Conservation (phyloP, 1,140 invertebrate genomes). For the Harpegnathos saltator region DNA sequence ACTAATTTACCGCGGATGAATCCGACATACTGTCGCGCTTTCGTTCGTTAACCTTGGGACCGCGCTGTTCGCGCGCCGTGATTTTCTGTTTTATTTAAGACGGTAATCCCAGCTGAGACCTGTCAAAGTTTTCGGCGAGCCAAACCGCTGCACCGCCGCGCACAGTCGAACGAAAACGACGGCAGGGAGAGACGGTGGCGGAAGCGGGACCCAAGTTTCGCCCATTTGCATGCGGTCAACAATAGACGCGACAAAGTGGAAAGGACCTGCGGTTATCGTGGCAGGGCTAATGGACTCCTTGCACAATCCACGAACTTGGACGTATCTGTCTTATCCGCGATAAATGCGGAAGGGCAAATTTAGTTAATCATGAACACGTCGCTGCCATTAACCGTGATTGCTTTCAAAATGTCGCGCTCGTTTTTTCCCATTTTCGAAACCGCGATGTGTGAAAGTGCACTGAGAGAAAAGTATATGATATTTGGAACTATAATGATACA, state of each 20-base stretch:
- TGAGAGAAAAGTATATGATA: no score
- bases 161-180: not conserved
- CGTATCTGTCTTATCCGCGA: not conserved
- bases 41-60: no score
- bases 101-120: slow-evolving; percentile 4
- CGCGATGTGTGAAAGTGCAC: no score
- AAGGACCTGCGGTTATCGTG: slow-evolving; percentile 30
- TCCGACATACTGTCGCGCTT: not conserved
- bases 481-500: no score
- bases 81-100: no score
- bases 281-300: slow-evolving; percentile 53
- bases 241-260: slow-evolving; percentile 52
- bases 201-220: slow-evolving; percentile 32
- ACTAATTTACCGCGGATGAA: not conserved
- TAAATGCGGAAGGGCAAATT: slow-evolving; percentile 13
- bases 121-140: slow-evolving; percentile 5
- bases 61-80: no score
- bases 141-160: not conserved
- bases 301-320: slow-evolving; percentile 23
- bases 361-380: not conserved
- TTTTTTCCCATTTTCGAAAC: no score
- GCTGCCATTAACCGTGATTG: not conserved
- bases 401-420: not conserved
- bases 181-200: not conserved
- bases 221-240: slow-evolving; percentile 56